Evolutionary conservation across 2,888 invertebrate genomes (phyloP).

Genomic region (Hydrotaea cyrtoneurina): DNA sequence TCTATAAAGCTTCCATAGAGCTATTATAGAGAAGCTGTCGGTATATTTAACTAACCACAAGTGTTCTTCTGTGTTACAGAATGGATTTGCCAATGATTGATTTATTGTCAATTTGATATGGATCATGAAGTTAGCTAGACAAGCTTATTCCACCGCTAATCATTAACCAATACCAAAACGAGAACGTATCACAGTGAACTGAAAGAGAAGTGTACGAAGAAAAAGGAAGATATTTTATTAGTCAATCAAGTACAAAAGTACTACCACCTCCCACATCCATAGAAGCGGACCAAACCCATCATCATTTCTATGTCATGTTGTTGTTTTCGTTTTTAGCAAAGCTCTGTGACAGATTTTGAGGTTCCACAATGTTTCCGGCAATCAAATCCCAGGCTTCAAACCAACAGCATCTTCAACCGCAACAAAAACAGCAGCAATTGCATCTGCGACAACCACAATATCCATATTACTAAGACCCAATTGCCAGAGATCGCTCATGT

Average conservation of each 20-base stretch:
- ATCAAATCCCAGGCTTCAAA: background rate
- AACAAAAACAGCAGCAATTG: background rate
- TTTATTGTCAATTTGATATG: slow-evolving; percentile 59
- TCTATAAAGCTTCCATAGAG: too few relatives aligned
- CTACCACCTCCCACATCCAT: slow-evolving; percentile 41
- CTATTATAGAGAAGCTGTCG: too few relatives aligned
- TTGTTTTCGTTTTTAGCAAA: slow-evolving; percentile 36
- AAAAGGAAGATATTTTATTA: slow-evolving; percentile 48
- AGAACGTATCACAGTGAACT: background rate
- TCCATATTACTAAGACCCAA: slow-evolving; percentile 43
- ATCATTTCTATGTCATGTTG: slow-evolving; percentile 33
- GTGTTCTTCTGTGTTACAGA: slow-evolving; percentile 44
- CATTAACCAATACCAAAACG: background rate
- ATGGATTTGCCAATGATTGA: slow-evolving; percentile 58
- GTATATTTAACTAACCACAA: too few relatives aligned
- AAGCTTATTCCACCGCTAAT: slow-evolving; percentile 18
- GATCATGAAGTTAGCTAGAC: slow-evolving; percentile 40
- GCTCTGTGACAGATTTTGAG: background rate
- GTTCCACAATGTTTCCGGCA: background rate
- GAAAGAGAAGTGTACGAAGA: slow-evolving; percentile 24
- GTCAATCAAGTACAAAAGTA: slow-evolving; percentile 33
- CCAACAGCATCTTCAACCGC: background rate
- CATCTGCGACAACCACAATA: slow-evolving; percentile 27
- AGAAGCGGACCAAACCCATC: slow-evolving; percentile 60
- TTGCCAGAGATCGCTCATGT: slow-evolving; percentile 48